phyloP scores from a whole-genome alignment of 2,888 invertebrate genomes.

The Limenitis camilla region DNA sequence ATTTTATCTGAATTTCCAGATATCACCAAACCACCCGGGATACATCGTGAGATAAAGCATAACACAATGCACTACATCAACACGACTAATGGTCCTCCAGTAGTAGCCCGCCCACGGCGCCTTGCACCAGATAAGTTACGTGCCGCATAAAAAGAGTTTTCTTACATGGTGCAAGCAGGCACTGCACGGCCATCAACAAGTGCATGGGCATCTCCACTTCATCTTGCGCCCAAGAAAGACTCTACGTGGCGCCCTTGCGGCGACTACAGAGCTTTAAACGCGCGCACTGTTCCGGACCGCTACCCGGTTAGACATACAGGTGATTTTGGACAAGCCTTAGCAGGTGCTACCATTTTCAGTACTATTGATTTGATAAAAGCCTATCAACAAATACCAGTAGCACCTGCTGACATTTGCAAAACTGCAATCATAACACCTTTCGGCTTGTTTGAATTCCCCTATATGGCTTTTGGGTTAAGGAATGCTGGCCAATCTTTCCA shows the following conservation, averaged over 20 bases:
- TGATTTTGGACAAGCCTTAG: too few species aligned
- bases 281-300: too few species aligned
- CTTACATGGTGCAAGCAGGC: conserved; percentile 23
- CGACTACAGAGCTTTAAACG: too few species aligned
- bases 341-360: too few species aligned
- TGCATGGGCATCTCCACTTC: conserved; percentile 32
- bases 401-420: conserved; percentile 30
- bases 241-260: too few species aligned
- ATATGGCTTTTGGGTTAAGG: conserved; percentile 5
- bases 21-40: not conserved
- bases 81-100: conserved; percentile 4
- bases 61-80: conserved; percentile 2
- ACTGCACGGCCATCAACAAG: conserved; percentile 27
- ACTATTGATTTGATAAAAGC: too few species aligned
- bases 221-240: too few species aligned
- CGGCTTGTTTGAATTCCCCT: too few species aligned
- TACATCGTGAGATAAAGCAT: not conserved
- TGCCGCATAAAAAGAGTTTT: conserved; percentile 26
- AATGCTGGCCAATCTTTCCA: conserved; percentile 36
- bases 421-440: conserved; percentile 32
- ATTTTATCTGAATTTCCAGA: conserved; percentile 13
- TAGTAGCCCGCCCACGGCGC: not conserved
- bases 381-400: conserved; percentile 4
- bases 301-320: too few species aligned
- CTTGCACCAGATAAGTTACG: too few species aligned